Evolutionary conservation across 2,888 invertebrate species (phyloP), one percentile per base, ranked within the genome.

Genomic region (Ormyrus labotus): DNA sequence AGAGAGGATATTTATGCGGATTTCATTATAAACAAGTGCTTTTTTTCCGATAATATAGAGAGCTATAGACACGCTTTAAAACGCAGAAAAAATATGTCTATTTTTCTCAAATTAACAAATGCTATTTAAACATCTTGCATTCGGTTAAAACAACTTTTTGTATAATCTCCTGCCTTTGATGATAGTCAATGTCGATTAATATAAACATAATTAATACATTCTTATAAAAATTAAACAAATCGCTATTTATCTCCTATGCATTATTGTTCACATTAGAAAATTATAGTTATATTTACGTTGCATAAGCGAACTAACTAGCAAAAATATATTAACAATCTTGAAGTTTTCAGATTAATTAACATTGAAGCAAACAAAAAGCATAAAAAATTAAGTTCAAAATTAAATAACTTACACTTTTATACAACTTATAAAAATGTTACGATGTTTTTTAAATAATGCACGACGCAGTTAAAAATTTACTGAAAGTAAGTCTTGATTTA

Each of bases 31-130:
- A 69, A 80, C 60, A 2, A 19, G 63, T 60, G 61, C 6, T 75
- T 55, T 19, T 47, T 76, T 65, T 19, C 63, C 50, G 48, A 19
- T 75, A 64, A 53, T 4, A 34, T 73, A 81, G 81, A 81, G 81
- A 81, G 81, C 81, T 58, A 19, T 47, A 68, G 71, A 69, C 51
- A 78, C 10, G 61, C 68, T 63, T 60, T 13, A 61, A 73, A 79
- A 74, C 63, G 48, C 55, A 68, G 45, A 68, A 74, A 74, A 68
- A n/a, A 69, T 3, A 34, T 58, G 13, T 13, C 13, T 53, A 51
- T 51, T 72, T 67, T 65, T 45, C 13, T 71, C 10, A 11, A 73
- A 60, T 68, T 60, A 75, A 80, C 57, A 71, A 55, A 19, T 63
- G 69, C 53, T 63, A 79, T 64, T 19, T 64, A 51, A 70, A 74